These are phyloP conservation scores for Garra rufa DNA, from an alignment of 2,113 vertebrate genomes.

Conservation along the genomic window DNA sequence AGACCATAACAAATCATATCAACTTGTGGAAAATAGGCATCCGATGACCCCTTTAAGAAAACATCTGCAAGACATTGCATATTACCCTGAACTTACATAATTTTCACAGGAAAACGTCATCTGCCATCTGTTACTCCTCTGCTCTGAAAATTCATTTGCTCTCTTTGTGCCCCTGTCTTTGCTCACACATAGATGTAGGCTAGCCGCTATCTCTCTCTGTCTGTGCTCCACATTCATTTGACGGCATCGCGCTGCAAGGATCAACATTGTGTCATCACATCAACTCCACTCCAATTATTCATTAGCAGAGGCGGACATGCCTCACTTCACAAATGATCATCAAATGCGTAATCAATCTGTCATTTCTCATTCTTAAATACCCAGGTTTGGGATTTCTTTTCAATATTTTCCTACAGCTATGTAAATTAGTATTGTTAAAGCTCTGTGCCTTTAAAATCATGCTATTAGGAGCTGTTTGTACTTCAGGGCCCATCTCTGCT, in stretches of 20 bases:
- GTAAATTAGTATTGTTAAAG: background rate
- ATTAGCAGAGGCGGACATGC: constrained; percentile 10
- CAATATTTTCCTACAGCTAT: background rate
- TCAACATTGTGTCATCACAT: constrained; percentile 30
- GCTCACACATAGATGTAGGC: background rate
- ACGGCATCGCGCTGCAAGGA: background rate
- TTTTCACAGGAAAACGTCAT: constrained; percentile 37
- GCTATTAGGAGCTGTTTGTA: background rate
- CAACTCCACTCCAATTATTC: background rate
- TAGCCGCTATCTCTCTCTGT: background rate
- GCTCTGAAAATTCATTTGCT: background rate
- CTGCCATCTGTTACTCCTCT: constrained; percentile 30
- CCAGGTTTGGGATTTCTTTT: background rate
- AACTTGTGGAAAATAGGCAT: too few relatives aligned
- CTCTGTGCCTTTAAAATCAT: background rate
- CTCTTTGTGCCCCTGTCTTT: constrained; percentile 26
- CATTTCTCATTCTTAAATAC: background rate
- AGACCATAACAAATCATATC: too few relatives aligned
- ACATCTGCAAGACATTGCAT: background rate
- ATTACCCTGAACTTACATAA: background rate
- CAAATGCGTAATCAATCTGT: background rate
- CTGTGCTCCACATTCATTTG: background rate
- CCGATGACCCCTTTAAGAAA: too few relatives aligned
- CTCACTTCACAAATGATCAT: background rate
- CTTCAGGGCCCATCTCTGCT: background rate